Base-by-base conservation (phyloP, 1,140 invertebrate genomes). In the Chrysomallon squamiferum region DNA sequence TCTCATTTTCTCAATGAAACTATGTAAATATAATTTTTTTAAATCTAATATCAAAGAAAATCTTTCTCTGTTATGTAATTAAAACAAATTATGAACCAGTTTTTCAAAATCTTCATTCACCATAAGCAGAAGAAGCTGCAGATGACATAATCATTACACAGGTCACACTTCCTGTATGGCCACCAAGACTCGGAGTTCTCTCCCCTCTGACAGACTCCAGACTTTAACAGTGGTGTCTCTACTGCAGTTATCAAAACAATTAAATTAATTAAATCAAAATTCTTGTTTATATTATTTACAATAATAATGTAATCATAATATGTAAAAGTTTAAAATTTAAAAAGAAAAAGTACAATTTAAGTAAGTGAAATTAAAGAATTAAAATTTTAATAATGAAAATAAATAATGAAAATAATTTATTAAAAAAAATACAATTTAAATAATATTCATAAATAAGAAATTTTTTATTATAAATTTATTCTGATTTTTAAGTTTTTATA, bases 181-280 rank as follows among this genome's bases (percentile, higher is more conserved):
- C 77, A 32, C 78, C 74, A 41, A 81, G 60, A 65, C 68, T 81
- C 62, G 30, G 3, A 76, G 30, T 41, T 79, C 72, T 50, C 57
- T 43, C 20, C 71, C 62, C 43, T 61, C 73, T 1, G 63, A 49
- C 25, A 76, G 22, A 61, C 75, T 63, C 80, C 80, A 82, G 13
- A 79, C 68, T 58, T 79, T 78, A 25, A 80, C 68, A 27, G 77
- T 81, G 25, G 80, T 82, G 59, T 82, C 80, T n/a, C 79, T 77
- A 60, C 80, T 82, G 66, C 11, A 71, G 72, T 41, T 41, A 60
- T 27, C 45, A 60, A 50, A 59, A 35, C 47, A 47, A 7, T 20
- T 18, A 47, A 4, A 5, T 22, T 20, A 47, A 20, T n/a, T 9
- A 18, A 47, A 5, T 5, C 3, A 47, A n/a, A 7, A 22, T 4